Evolutionary conservation across 2,797 vertebrate species (phyloP).

Genomic region (Coregonus suidteri): DNA sequence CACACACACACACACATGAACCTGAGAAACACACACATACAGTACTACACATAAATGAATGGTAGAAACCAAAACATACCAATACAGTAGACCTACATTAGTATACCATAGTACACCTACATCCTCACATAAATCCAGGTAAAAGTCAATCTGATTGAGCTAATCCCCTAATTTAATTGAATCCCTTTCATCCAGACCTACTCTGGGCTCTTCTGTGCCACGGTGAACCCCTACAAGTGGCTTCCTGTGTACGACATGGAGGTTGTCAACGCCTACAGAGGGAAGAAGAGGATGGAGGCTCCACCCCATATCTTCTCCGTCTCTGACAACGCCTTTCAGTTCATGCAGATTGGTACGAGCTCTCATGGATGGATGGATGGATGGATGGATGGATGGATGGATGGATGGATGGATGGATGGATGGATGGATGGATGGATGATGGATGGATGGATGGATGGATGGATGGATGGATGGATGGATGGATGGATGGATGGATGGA

Average conservation of each 20-base stretch:
- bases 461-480: too few species aligned
- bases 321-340: slow-evolving; percentile 12
- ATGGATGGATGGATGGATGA: too few species aligned
- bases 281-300: neutral
- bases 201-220: slow-evolving; percentile 1
- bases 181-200: neutral
- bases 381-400: neutral
- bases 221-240: neutral
- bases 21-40: neutral
- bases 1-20: neutral
- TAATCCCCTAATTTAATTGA: too few species aligned
- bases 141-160: too few species aligned
- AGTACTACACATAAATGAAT: neutral
- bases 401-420: neutral
- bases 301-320: slow-evolving; percentile 8
- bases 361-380: neutral
- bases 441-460: too few species aligned
- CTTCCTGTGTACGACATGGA: neutral
- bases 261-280: neutral
- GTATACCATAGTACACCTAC: too few species aligned
- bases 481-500: too few species aligned
- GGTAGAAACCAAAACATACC: neutral
- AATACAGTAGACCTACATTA: too few species aligned
- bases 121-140: neutral
- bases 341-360: neutral